phyloP scores from a whole-genome alignment of 1,140 invertebrate species.

The Eciton burchellii region DNA sequence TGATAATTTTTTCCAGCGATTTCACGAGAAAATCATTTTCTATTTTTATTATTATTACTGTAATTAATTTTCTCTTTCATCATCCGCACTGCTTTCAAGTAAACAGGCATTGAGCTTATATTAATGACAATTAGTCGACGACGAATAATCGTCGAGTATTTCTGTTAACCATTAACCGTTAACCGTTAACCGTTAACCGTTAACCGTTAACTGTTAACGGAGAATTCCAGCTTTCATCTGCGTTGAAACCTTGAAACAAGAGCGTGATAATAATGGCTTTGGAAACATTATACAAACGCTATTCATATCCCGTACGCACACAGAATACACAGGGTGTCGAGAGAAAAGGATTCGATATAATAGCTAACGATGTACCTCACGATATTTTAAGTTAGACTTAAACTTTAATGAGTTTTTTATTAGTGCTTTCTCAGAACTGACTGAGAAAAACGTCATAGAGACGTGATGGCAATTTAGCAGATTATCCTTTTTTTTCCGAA shows the following conservation, averaged over 20 bases:
- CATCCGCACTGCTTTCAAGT: background rate
- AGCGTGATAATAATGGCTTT: slow-evolving; percentile 63
- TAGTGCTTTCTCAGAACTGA: no score
- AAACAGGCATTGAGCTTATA: background rate
- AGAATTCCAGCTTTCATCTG: slow-evolving; percentile 39
- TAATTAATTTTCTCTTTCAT: background rate
- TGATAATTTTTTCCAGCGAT: no score
- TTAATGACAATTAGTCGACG: background rate
- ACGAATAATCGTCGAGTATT: background rate
- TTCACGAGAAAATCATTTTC: no score
- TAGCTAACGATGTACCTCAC: background rate
- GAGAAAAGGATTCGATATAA: background rate
- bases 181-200: no score
- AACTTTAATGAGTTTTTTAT: background rate
- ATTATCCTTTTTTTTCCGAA: background rate
- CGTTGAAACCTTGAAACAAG: slow-evolving; percentile 12
- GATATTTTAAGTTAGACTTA: background rate
- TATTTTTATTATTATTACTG: no score
- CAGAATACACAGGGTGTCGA: slow-evolving; percentile 16
- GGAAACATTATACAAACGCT: slow-evolving; percentile 59
- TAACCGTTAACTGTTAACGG: no score
- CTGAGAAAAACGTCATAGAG: no score
- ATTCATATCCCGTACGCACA: slow-evolving; percentile 49
- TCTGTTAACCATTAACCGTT: background rate
- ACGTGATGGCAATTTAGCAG: no score